A percentile compares a stretch with the other conserved stretches of the same genome.
These are phyloP conservation scores for Herpetotheres cachinnans DNA, from an alignment of 2,113 vertebrate species.

Conservation along the genomic window DNA sequence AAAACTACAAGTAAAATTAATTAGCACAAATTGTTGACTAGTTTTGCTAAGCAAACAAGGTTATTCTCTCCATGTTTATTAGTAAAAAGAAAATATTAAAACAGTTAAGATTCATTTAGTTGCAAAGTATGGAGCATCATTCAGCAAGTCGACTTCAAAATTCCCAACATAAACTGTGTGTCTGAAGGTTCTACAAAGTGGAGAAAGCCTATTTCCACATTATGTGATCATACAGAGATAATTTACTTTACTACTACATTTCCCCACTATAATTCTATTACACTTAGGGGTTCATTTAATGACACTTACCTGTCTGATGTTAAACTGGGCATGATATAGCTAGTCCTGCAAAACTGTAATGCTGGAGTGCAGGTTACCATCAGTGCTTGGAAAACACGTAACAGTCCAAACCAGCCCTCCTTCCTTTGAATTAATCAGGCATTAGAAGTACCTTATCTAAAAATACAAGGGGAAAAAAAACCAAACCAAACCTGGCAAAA, in stretches of 20 bases:
- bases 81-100: not conserved
- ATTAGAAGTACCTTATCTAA: not conserved
- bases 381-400: not conserved
- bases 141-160: not conserved
- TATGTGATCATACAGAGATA: slow-evolving; percentile 21
- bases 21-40: not conserved
- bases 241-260: slow-evolving; percentile 28
- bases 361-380: not conserved
- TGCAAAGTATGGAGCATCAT: not conserved
- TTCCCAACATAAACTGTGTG: not conserved
- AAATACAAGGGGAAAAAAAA: not conserved
- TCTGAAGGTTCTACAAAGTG: not conserved
- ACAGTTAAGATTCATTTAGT: not conserved
- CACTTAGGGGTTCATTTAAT: slow-evolving; percentile 50
- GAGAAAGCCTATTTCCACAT: not conserved
- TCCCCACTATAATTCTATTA: slow-evolving; percentile 24
- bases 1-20: not conserved
- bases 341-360: not conserved
- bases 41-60: not conserved
- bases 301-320: slow-evolving; percentile 52
- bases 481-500: not conserved
- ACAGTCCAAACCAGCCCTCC: not conserved
- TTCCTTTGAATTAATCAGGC: not conserved
- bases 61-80: not conserved
- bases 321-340: slow-evolving; percentile 48